Percentiles rank a stretch among this genome's conserved stretches.
phyloP scores from a whole-genome alignment of 2,797 vertebrate species.

The Sphenodon punctatus region DNA sequence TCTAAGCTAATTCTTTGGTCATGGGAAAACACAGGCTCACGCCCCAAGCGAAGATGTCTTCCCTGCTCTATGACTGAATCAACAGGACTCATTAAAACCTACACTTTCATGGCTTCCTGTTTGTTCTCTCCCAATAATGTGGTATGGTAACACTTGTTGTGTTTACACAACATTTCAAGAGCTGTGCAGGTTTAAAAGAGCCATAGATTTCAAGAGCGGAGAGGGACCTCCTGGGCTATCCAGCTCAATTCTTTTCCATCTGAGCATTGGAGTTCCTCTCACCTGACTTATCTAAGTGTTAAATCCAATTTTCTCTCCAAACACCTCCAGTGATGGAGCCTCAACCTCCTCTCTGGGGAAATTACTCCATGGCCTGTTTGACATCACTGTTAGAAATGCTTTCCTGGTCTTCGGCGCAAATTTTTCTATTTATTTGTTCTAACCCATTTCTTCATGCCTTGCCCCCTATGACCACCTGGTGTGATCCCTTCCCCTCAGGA shows the following conservation, averaged over 20 bases:
- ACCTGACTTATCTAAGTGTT: background rate
- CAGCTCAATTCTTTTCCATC: background rate
- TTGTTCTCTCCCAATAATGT: background rate
- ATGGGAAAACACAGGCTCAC: background rate
- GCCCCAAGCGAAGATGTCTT: background rate
- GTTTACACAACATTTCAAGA: background rate
- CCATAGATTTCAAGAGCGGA: background rate
- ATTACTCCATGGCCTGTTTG: background rate
- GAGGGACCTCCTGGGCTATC: background rate
- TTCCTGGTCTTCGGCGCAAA: background rate
- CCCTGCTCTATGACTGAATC: background rate
- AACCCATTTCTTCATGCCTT: background rate
- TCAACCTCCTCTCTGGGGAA: background rate
- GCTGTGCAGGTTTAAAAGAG: background rate
- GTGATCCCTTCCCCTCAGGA: fast-evolving
- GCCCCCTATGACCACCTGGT: background rate
- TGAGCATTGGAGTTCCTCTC: background rate
- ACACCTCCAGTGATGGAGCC: background rate
- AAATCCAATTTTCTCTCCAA: background rate
- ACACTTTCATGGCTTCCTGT: background rate
- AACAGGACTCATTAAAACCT: background rate
- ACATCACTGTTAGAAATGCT: background rate
- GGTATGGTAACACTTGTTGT: background rate
- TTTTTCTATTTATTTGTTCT: background rate
- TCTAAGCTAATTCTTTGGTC: too few species aligned